A percentile compares a stretch with the other conserved stretches of the same genome.
Conservation (phyloP, 64 coral and sea anemone genomes). For the Actinia equina region DNA sequence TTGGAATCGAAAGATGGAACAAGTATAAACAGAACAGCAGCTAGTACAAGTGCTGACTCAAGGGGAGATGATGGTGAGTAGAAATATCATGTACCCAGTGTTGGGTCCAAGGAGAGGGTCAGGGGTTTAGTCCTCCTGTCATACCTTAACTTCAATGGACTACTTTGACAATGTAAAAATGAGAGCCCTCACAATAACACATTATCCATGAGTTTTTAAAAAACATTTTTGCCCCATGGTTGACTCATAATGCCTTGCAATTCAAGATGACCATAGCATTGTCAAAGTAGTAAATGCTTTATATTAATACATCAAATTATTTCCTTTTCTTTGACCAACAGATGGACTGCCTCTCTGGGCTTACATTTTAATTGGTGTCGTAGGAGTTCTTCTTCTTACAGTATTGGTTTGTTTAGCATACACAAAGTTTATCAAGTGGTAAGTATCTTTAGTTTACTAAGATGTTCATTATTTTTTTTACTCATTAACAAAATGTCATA, state of each 20-base stretch:
- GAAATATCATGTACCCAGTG: background rate
- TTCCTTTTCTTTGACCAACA: background rate
- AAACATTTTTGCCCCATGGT: too few species aligned
- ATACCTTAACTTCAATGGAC: too few species aligned
- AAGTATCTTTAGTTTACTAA: background rate
- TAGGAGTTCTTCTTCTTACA: constrained; percentile 26
- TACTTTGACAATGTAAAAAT: too few species aligned
- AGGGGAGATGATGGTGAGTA: background rate
- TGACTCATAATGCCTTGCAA: too few species aligned
- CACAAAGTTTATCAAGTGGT: constrained; percentile 61
- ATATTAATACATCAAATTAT: background rate
- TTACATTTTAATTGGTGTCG: constrained; percentile 69
- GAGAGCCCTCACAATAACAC: too few species aligned
- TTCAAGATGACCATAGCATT: too few species aligned
- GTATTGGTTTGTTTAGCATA: constrained; percentile 25
- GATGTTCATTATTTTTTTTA: too few species aligned
- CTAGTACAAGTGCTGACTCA: background rate
- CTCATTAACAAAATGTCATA: too few species aligned
- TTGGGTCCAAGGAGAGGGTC: too few species aligned
- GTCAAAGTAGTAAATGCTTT: too few species aligned
- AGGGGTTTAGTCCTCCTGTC: too few species aligned
- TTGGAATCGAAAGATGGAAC: background rate
- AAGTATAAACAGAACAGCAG: background rate
- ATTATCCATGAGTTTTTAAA: too few species aligned
- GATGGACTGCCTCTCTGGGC: constrained; percentile 67